Evolutionary conservation across 2,888 invertebrate genomes (phyloP).

Genomic region (Drosophila anomalipes): DNA sequence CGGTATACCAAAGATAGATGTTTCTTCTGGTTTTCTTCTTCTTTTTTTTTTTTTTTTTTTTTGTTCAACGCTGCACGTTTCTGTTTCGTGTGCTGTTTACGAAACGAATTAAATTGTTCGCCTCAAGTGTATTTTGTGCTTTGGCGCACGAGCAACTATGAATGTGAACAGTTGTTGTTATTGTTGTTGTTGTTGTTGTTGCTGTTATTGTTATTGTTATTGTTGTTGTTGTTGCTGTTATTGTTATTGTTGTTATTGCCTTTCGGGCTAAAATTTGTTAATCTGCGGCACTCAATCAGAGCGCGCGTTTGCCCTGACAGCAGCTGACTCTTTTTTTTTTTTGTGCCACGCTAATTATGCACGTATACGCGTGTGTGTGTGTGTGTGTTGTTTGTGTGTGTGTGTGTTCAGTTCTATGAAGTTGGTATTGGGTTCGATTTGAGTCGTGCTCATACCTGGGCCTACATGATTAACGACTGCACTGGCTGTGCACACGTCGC

Average conservation of each 20-base stretch:
- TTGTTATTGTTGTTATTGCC: constrained; percentile 52
- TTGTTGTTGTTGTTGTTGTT: background rate
- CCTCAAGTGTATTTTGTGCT: constrained; percentile 79
- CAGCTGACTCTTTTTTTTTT: constrained; percentile 25
- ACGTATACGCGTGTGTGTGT: constrained; percentile 44
- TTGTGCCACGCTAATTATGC: constrained; percentile 67
- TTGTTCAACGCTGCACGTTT: constrained; percentile 47
- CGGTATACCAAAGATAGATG: background rate
- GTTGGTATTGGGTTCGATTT: constrained; percentile 44
- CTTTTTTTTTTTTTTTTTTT: background rate
- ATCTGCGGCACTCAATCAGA: constrained; percentile 78
- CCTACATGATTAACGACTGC: constrained; percentile 69
- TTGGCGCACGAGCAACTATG: constrained; percentile 63
- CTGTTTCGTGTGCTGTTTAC: constrained; percentile 72
- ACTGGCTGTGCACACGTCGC: constrained; percentile 44
- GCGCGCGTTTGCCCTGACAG: constrained; percentile 45
- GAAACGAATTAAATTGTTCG: constrained; percentile 81
- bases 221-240: constrained; percentile 12
- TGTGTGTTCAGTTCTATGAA: constrained; percentile 49
- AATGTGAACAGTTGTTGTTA: constrained; percentile 19
- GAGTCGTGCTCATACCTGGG: constrained; percentile 48
- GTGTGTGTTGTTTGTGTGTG: background rate
- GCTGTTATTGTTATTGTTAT: constrained; percentile 4
- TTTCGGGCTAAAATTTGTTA: constrained; percentile 66
- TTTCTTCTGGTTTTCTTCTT: background rate